Conservation (phyloP, 2,797 vertebrate species). For the Gadopsis marmoratus region DNA sequence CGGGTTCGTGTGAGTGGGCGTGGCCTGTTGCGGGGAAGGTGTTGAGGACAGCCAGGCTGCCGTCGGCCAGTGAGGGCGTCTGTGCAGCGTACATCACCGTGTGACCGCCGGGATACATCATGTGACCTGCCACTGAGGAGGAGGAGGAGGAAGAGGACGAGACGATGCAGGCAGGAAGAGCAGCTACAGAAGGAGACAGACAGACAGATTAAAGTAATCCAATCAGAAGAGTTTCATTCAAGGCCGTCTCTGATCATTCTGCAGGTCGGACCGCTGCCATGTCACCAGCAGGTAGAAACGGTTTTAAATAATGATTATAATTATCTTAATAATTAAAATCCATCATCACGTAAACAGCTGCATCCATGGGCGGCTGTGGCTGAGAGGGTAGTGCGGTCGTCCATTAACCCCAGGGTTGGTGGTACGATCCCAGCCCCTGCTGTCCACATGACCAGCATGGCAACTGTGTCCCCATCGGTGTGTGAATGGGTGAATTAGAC, state of each 20-base stretch:
- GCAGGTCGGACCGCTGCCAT: too few relatives aligned
- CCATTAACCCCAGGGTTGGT: too few relatives aligned
- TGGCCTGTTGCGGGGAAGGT: constrained; percentile 90
- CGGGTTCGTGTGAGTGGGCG: constrained; percentile 89
- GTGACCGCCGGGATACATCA: constrained; percentile 94
- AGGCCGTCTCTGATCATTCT: background rate
- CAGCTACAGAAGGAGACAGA: constrained; percentile 78
- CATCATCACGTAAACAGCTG: too few relatives aligned
- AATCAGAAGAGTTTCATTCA: background rate
- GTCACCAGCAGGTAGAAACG: too few relatives aligned
- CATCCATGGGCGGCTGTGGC: too few relatives aligned
- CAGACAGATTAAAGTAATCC: background rate
- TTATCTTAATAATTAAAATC: too few relatives aligned
- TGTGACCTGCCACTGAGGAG: constrained; percentile 91
- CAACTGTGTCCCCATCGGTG: too few relatives aligned
- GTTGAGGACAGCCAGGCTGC: constrained; percentile 92
- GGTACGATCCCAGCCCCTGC: too few relatives aligned
- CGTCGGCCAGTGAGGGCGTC: constrained; percentile 88
- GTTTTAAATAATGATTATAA: too few relatives aligned
- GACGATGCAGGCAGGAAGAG: constrained; percentile 89
- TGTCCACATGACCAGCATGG: too few relatives aligned
- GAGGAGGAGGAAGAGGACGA: constrained; percentile 79
- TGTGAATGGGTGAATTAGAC: too few relatives aligned
- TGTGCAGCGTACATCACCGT: constrained; percentile 92
- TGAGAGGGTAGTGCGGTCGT: too few relatives aligned